These are phyloP conservation scores for Globicephala melas DNA, from an alignment of 2,113 vertebrate species.

Conservation along the genomic window DNA sequence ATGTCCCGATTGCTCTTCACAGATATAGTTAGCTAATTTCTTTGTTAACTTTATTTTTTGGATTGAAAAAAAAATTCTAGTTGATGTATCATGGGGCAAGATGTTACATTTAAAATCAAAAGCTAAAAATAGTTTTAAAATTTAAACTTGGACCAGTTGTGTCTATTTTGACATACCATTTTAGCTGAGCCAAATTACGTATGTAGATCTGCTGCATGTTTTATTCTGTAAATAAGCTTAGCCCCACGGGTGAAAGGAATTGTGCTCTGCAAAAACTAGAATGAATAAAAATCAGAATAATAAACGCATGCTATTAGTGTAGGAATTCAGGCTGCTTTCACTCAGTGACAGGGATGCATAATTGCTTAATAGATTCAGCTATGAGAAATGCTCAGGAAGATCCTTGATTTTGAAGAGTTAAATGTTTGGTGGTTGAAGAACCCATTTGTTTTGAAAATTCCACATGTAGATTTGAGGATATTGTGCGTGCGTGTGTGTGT, in stretches of 20 bases:
- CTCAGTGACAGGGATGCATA: background rate
- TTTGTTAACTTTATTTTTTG: background rate
- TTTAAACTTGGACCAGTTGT: background rate
- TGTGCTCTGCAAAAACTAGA: slow-evolving; percentile 41
- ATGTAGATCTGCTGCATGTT: background rate
- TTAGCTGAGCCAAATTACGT: background rate
- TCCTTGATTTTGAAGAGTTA: slow-evolving; percentile 19
- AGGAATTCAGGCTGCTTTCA: slow-evolving; percentile 19
- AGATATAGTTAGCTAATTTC: background rate
- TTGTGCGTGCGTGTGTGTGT: background rate
- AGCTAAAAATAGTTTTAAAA: slow-evolving; percentile 16
- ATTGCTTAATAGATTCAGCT: slow-evolving; percentile 25
- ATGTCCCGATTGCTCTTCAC: background rate
- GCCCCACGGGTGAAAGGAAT: slow-evolving; percentile 38
- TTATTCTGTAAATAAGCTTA: slow-evolving; percentile 38
- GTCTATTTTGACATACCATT: background rate
- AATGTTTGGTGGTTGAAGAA: slow-evolving; percentile 30
- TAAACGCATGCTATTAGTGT: background rate
- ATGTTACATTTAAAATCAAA: background rate
- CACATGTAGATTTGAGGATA: background rate
- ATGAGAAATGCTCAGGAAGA: slow-evolving; percentile 31
- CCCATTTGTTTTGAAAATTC: slow-evolving; percentile 21
- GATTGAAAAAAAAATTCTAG: background rate
- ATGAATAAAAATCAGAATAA: slow-evolving; percentile 58
- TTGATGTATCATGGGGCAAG: background rate